Evolutionary conservation across 2,797 vertebrate species (phyloP), one percentile per base, ranked within the genome.

Genomic region (Lerista edwardsae): DNA sequence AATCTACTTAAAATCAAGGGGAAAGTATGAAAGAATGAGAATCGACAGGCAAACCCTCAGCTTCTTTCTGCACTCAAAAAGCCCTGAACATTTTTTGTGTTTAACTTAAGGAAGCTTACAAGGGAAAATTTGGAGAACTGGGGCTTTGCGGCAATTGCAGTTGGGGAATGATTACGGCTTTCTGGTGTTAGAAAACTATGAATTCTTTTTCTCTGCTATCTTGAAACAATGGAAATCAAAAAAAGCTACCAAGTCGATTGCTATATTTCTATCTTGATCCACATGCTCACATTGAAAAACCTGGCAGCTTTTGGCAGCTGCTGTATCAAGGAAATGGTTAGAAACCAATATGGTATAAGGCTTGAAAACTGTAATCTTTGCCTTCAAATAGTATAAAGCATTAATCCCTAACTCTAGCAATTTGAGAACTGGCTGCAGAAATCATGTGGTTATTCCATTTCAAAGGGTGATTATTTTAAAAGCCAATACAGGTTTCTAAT

Each of bases 381-480:
- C 59, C 68, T 80, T 90, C 84, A 83, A 84, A 44, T 17, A 80
- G 59, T 41, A 78, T 81, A 87, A 81, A 84, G 71, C n/a, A 85
- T 72, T 80, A 71, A 44, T 84, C 69, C 61, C 80, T 79, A 79
- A 73, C 75, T 64, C 62, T 57, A 57, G 23, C 76, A 83, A 2
- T 73, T 6, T 77, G 65, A 89, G 84, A n/a, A 82, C 61, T n/a
- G 62, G 47, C 39, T 83, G 1, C 29, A 75, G 80, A 77, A 1
- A 12, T 82, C n/a, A 79, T 21, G 4, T 29, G 77, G 41, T 51
- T 75, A 89, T 64, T 80, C 1, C 25, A 2, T 62, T 29, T n/a
- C 25, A 78, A 69, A 78, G 25, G 17, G 62, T 31, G 41, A 82
- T 73, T 36, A 69, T 3, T 9, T 57, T 27, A 85, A n/a, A 78